Percentiles rank a stretch among this genome's conserved stretches.
Evolutionary conservation across 2,888 invertebrate species (phyloP).

Genomic region (Calameuta pallipes): DNA sequence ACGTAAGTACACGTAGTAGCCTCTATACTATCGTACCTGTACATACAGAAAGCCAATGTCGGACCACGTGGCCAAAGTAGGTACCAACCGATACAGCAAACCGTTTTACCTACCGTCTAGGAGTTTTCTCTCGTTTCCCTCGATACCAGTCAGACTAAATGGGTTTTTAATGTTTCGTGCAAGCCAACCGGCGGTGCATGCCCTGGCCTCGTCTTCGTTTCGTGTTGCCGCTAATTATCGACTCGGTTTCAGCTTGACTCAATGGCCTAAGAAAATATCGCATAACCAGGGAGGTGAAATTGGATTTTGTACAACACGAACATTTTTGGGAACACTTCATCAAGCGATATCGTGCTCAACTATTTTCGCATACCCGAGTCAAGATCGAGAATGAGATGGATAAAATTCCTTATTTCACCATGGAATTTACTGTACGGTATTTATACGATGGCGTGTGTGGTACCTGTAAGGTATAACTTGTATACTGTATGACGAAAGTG

Average conservation of each 20-base stretch:
- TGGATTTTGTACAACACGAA: neutral
- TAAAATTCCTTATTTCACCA: neutral
- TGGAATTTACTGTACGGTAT: neutral
- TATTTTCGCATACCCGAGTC: neutral
- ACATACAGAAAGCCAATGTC: neutral
- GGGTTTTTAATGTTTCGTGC: conserved; percentile 29
- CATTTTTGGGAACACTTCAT: neutral
- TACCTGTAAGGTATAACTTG: neutral
- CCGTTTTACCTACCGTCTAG: neutral
- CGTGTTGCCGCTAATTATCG: conserved; percentile 22
- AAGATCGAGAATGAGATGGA: neutral
- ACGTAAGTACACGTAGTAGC: neutral
- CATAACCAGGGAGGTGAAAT: neutral
- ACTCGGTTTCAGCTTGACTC: neutral
- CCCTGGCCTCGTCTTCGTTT: neutral
- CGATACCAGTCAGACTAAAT: conserved; percentile 20
- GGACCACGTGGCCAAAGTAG: neutral
- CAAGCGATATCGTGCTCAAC: neutral
- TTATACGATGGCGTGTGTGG: neutral
- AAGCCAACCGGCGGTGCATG: conserved; percentile 2
- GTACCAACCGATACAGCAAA: neutral
- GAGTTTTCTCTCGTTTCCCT: neutral
- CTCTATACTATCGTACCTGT: neutral
- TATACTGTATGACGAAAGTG: neutral
- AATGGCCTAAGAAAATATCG: neutral